Evolutionary conservation across 2,113 vertebrate species (phyloP).

Genomic region (Cyanoderma ruficeps): DNA sequence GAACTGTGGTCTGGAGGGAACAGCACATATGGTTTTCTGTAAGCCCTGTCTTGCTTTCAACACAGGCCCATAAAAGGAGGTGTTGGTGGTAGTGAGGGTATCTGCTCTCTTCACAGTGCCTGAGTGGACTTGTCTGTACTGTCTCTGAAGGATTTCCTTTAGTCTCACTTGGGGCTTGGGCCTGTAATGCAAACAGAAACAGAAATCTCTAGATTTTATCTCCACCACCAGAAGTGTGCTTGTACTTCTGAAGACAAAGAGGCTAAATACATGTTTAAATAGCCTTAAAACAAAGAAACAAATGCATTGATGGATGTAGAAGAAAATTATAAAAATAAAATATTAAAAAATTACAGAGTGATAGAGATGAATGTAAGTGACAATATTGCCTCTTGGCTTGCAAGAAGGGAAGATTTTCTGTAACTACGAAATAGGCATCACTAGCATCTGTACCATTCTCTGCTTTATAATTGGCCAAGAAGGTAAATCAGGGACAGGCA

Average conservation of each 20-base stretch:
- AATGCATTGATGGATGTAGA: neutral
- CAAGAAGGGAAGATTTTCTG: neutral
- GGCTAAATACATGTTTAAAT: neutral
- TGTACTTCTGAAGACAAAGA: neutral
- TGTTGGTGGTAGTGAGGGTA: neutral
- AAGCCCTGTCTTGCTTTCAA: neutral
- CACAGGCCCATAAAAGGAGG: conserved; percentile 7
- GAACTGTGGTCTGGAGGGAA: neutral
- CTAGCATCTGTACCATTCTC: neutral
- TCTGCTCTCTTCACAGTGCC: neutral
- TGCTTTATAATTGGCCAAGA: neutral
- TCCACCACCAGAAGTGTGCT: neutral
- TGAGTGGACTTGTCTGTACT: neutral
- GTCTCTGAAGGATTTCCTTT: neutral
- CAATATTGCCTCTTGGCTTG: neutral
- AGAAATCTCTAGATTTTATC: neutral
- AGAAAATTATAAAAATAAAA: neutral
- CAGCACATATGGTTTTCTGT: neutral
- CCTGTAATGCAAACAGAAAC: neutral
- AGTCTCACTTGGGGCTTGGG: neutral
- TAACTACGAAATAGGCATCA: neutral
- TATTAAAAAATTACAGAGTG: neutral
- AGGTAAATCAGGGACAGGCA: neutral
- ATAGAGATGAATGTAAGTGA: neutral
- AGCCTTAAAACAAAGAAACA: neutral